phyloP scores from a whole-genome alignment of 2,113 vertebrate species.

The Podiceps cristatus region DNA sequence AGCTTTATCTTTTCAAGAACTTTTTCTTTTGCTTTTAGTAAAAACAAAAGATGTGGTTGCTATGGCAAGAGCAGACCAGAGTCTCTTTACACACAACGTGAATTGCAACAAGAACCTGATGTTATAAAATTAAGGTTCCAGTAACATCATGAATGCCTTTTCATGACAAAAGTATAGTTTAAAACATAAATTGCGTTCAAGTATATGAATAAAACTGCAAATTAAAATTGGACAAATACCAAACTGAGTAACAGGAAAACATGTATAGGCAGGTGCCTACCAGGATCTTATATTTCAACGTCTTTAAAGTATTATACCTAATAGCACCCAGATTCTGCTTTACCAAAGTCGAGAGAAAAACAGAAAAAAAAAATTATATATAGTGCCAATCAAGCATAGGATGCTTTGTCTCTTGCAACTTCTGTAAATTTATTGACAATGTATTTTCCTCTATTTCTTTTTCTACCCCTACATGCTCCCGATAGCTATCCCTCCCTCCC shows the following conservation, averaged over 20 bases:
- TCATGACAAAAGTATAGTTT: not conserved
- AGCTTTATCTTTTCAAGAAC: not conserved
- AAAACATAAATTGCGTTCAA: not conserved
- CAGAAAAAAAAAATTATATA: not conserved
- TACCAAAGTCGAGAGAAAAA: not conserved
- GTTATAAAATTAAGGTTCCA: not conserved
- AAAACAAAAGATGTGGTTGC: conserved; percentile 22
- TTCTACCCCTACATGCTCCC: not conserved
- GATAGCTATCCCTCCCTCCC: not conserved
- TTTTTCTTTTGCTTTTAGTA: not conserved
- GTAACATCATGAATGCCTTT: not conserved
- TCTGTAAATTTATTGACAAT: not conserved
- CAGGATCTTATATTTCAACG: not conserved
- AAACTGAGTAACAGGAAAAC: not conserved
- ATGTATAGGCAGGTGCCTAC: not conserved
- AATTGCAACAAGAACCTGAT: not conserved
- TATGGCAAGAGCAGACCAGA: conserved; percentile 1
- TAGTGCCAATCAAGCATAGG: fast-evolving
- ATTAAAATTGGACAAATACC: not conserved
- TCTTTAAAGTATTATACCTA: not conserved
- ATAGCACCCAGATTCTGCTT: not conserved
- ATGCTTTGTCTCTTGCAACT: not conserved
- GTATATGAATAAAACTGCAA: not conserved
- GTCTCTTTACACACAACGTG: not conserved
- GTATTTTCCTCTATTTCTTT: not conserved